Evolutionary conservation across 1,140 invertebrate species (phyloP).

Genomic region (Drosophila elegans): DNA sequence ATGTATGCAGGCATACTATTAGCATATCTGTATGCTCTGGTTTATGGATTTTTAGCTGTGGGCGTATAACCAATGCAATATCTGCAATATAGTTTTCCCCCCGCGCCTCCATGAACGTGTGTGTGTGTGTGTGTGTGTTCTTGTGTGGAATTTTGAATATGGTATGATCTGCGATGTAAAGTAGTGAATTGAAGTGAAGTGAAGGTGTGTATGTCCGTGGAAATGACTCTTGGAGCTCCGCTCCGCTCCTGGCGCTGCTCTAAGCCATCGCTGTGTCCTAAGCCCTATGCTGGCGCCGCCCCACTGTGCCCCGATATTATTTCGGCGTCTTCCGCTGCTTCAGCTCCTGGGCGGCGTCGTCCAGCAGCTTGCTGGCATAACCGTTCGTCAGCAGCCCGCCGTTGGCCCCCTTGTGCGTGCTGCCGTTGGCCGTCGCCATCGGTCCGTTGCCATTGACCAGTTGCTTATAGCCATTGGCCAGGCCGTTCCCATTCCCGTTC

Average conservation of each 20-base stretch:
- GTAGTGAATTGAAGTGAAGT: conserved; percentile 10
- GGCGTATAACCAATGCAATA: neutral
- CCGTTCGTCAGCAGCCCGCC: conserved; percentile 40
- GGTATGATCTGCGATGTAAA: conserved; percentile 19
- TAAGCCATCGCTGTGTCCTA: conserved; percentile 36
- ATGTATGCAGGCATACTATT: conserved; percentile 42
- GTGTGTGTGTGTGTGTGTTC: conserved; percentile 13
- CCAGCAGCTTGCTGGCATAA: conserved; percentile 63
- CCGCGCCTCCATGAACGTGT: neutral
- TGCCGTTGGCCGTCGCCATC: conserved; percentile 64
- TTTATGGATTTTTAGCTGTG: conserved; percentile 12
- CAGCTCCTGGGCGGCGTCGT: conserved; percentile 72
- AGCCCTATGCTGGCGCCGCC: conserved; percentile 68
- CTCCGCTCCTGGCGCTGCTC: conserved; percentile 38
- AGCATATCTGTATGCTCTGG: conserved; percentile 27
- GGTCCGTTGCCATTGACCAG: conserved; percentile 47
- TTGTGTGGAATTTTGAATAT: conserved; percentile 9
- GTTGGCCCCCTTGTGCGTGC: conserved; percentile 37
- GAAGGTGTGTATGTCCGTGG: conserved; percentile 39
- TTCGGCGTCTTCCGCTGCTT: conserved; percentile 79
- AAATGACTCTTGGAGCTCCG: conserved; percentile 66
- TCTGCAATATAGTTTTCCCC: too few relatives aligned
- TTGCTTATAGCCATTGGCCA: conserved; percentile 66
- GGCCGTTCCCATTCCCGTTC: conserved; percentile 55
- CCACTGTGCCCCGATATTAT: conserved; percentile 75